Conservation (phyloP, 2,888 invertebrate genomes). For the Lasioglossum figueresi region DNA sequence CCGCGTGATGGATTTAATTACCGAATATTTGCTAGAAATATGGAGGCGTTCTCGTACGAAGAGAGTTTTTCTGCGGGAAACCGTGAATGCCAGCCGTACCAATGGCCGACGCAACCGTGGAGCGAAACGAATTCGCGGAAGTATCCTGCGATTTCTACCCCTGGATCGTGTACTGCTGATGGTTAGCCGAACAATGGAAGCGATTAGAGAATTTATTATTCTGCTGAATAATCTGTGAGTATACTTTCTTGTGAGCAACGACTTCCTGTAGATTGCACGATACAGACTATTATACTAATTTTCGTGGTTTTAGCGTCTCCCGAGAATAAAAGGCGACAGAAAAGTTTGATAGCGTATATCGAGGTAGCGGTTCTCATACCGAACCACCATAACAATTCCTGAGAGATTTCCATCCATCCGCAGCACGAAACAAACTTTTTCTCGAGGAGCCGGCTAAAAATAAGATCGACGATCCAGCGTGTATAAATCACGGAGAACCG, state of each 20-base stretch:
- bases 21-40: conserved; percentile 1
- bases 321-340: not conserved
- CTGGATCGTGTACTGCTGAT: not conserved
- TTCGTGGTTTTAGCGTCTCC: not conserved
- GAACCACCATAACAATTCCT: not conserved
- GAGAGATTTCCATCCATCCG: not conserved
- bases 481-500: conserved; percentile 14
- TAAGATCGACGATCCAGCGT: not conserved
- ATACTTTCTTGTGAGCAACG: not conserved
- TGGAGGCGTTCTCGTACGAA: not conserved
- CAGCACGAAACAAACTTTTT: not conserved
- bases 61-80: not conserved
- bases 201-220: not conserved
- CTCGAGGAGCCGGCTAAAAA: not conserved
- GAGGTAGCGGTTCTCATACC: not conserved
- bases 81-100: not conserved
- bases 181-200: not conserved
- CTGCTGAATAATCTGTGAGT: too few relatives aligned
- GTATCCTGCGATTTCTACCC: not conserved
- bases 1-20: conserved; percentile 24
- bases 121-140: not conserved
- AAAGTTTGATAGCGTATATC: too few relatives aligned
- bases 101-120: not conserved
- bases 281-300: not conserved
- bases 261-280: not conserved